Evolutionary conservation across 2,888 invertebrate genomes (phyloP), one percentile per base, ranked within the genome.

Genomic region (Leptarthrus brevirostris): DNA sequence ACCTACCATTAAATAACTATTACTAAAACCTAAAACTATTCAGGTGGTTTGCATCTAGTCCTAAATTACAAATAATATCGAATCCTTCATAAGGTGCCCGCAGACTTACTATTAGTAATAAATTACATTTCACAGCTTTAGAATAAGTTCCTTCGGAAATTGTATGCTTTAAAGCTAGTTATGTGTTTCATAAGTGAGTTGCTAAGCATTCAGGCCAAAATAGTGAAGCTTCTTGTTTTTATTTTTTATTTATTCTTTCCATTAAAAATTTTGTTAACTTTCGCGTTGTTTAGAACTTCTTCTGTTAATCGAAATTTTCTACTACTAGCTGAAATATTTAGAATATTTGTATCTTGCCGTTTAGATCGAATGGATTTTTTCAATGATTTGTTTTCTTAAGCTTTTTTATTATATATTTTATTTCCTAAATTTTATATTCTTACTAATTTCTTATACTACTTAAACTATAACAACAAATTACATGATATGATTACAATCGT

Each of bases 31-130:
- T 64, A 64, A 47, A 22, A 16, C 64, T 69, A 69, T 52, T 69
- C 52, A 69, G 69, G 69, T 69, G 69, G 69, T 69, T 52, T 69
- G 26, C 34, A 30, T 69, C 69, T 69, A 69, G 30, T 49, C 30
- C 69, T 69, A 69, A 49, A 34, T 52, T 69, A 30, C 47, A 69
- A 69, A 52, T 52, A 69, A 52, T 52, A 52, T 69, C 52, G 69
- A 69, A 30, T 69, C 69, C 69, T 69, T 69, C 34, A 69, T 52
- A 69, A 69, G 69, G 69, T 69, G 49, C 52, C 20, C 69, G 34
- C 34, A 12, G 30, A 36, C 52, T 52, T 69, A 52, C 49, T 69
- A 49, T 52, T 52, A 69, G 34, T 69, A 30, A 10, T 52, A 30
- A 52, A 49, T 52, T 47, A 64, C 22, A 24, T 64, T 64, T 64